phyloP scores from a whole-genome alignment of 2,888 invertebrate genomes.

The Galerucella pusilla region DNA sequence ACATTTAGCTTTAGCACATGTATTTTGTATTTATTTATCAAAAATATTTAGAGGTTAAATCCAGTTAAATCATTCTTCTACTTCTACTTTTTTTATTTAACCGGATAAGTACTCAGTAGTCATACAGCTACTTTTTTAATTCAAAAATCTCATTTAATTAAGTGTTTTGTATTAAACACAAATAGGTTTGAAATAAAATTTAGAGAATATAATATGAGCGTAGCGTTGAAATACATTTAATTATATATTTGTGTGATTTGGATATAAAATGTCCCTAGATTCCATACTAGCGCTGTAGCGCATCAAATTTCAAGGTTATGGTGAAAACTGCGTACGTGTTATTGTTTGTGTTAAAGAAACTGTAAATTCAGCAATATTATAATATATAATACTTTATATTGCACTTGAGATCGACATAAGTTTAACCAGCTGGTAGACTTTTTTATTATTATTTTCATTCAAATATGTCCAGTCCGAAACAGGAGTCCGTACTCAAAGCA shows the following conservation, averaged over 20 bases:
- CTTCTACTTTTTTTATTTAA: background rate
- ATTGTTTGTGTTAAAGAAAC: conserved; percentile 22
- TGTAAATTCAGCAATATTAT: conserved; percentile 32
- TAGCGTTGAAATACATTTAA: background rate
- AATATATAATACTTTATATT: conserved; percentile 40
- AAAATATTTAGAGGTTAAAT: background rate
- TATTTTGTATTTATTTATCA: background rate
- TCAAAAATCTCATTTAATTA: too few species aligned
- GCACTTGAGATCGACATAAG: conserved; percentile 19
- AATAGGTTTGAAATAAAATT: too few species aligned
- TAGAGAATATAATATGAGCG: too few species aligned
- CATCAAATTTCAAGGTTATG: conserved; percentile 30
- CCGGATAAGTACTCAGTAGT: too few species aligned
- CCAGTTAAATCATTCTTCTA: background rate
- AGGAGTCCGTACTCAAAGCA: conserved; percentile 79
- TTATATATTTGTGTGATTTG: background rate
- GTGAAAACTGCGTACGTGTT: conserved; percentile 38
- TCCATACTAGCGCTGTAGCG: background rate
- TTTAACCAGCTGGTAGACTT: conserved; percentile 27
- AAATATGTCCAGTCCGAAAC: conserved; percentile 69
- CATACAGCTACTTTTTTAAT: too few species aligned
- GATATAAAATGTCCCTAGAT: conserved; percentile 1
- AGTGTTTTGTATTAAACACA: too few species aligned
- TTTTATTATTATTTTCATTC: background rate
- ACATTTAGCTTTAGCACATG: background rate